Percentiles rank a stretch among this genome's conserved stretches.
These are phyloP conservation scores for Branchellion lobata DNA, from an alignment of 2,888 invertebrate genomes.

Conservation along the genomic window DNA sequence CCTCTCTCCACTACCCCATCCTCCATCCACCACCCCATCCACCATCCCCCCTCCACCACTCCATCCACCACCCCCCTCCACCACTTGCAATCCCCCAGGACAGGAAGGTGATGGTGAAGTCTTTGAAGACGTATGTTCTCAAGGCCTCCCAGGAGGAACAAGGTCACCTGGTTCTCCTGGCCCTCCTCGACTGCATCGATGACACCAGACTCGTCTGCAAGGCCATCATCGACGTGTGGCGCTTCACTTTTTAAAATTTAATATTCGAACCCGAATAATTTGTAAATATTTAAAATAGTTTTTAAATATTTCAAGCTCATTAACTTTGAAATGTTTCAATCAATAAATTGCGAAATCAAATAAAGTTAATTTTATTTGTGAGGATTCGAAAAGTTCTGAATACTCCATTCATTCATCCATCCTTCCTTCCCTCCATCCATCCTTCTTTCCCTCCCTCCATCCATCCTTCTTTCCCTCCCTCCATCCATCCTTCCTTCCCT, in stretches of 20 bases:
- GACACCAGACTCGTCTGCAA: conserved; percentile 88
- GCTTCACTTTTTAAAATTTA: neutral
- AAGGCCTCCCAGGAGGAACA: conserved; percentile 82
- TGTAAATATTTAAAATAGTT: neutral
- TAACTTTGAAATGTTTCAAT: neutral
- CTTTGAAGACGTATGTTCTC: conserved; percentile 79
- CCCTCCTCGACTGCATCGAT: conserved; percentile 81
- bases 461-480: too few relatives aligned
- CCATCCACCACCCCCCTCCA: neutral
- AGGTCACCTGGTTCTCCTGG: conserved; percentile 78
- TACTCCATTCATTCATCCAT: too few relatives aligned
- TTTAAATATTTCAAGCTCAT: neutral
- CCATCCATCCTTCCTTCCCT: too few relatives aligned
- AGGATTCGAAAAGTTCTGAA: too few relatives aligned
- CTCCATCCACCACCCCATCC: neutral
- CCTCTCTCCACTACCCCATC: neutral
- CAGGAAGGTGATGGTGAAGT: conserved; percentile 75
- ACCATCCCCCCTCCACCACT: neutral
- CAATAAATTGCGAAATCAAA: too few relatives aligned
- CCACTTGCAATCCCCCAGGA: conserved; percentile 63
- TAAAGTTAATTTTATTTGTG: too few relatives aligned
- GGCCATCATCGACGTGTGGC: conserved; percentile 65
- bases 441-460: too few relatives aligned
- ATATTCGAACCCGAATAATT: neutral
- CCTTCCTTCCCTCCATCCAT: too few relatives aligned